A percentile compares a stretch with the other conserved stretches of the same genome.
These are phyloP conservation scores for Ochropacha duplaris DNA, from an alignment of 2,888 invertebrate species.

Conservation along the genomic window DNA sequence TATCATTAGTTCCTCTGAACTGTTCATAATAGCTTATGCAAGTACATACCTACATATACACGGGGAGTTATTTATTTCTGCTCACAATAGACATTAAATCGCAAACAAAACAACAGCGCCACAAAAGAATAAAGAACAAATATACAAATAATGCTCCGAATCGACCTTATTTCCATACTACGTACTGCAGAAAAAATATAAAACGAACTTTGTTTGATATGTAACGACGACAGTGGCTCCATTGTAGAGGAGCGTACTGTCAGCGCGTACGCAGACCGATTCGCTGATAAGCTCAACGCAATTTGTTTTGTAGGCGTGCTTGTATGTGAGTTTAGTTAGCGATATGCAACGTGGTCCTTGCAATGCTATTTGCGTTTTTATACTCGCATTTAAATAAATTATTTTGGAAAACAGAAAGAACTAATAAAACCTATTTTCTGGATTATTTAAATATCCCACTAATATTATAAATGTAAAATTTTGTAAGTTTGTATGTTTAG, in stretches of 20 bases:
- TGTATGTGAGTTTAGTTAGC: not conserved
- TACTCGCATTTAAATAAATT: no score
- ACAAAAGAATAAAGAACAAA: not conserved
- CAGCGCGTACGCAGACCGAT: slow-evolving; percentile 15
- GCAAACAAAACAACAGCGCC: not conserved
- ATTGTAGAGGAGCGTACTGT: slow-evolving; percentile 4
- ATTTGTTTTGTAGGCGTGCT: slow-evolving; percentile 15
- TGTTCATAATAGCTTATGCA: not conserved
- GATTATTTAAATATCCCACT: no score
- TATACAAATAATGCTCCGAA: not conserved
- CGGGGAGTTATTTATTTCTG: no score
- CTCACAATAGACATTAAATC: not conserved
- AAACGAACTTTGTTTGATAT: slow-evolving; percentile 11
- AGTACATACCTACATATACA: not conserved
- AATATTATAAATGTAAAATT: no score
- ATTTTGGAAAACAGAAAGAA: no score
- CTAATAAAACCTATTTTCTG: no score
- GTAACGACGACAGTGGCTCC: slow-evolving; percentile 5
- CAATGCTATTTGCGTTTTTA: no score
- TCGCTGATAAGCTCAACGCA: slow-evolving; percentile 13
- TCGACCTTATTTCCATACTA: slow-evolving; percentile 13
- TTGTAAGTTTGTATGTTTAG: no score
- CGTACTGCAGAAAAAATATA: slow-evolving; percentile 14
- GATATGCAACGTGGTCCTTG: not conserved
- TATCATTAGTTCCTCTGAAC: not conserved